These are phyloP conservation scores for Elachura formosa DNA, from an alignment of 2,113 vertebrate species.

Conservation along the genomic window DNA sequence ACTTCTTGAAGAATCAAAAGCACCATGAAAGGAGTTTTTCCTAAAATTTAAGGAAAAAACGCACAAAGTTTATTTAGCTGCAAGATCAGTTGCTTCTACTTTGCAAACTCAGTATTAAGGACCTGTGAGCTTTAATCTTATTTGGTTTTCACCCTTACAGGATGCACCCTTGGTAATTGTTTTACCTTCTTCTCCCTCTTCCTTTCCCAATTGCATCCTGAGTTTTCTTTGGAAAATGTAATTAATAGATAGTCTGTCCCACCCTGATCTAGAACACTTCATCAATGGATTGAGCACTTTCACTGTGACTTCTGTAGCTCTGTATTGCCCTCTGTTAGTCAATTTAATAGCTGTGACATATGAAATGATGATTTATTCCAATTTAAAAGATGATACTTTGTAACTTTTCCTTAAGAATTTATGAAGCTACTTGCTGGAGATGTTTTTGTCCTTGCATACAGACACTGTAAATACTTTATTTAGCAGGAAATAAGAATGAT, in stretches of 20 bases:
- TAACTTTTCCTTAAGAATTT: not conserved
- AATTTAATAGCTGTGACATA: not conserved
- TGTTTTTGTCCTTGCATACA: not conserved
- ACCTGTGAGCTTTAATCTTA: not conserved
- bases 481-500: not conserved
- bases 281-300: not conserved
- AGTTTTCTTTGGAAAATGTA: not conserved
- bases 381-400: accelerated
- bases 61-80: accelerated
- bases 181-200: not conserved
- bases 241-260: not conserved
- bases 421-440: not conserved
- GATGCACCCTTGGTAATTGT: not conserved
- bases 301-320: not conserved
- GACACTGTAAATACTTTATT: not conserved
- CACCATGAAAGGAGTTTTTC: not conserved
- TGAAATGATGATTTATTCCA: not conserved
- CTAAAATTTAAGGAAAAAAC: not conserved
- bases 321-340: not conserved
- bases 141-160: not conserved
- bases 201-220: not conserved
- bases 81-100: not conserved
- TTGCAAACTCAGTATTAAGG: not conserved
- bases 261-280: not conserved
- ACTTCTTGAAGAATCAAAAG: not conserved